These are phyloP conservation scores for Hyperopisus bebe DNA, from an alignment of 2,113 vertebrate genomes.

Conservation along the genomic window DNA sequence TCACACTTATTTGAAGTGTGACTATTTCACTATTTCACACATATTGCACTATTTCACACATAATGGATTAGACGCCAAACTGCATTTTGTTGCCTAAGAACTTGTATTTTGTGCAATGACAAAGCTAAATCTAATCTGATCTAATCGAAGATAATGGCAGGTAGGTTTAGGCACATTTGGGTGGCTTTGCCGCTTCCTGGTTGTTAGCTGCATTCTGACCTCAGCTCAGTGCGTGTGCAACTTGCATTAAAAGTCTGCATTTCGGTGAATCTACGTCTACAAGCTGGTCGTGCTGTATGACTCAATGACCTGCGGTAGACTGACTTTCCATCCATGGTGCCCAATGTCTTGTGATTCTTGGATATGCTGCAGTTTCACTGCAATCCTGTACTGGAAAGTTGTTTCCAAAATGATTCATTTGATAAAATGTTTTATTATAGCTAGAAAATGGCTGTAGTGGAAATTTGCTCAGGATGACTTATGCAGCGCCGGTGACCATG, in stretches of 20 bases:
- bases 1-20: no score
- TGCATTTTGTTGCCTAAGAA: no score
- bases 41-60: no score
- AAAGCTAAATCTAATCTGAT: neutral
- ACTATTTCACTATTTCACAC: no score
- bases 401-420: neutral
- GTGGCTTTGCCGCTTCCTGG: neutral
- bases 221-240: neutral
- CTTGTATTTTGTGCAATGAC: no score
- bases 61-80: no score
- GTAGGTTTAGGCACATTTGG: neutral
- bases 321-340: neutral
- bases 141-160: neutral
- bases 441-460: neutral
- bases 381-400: neutral
- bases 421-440: neutral
- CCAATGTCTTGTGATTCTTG: neutral
- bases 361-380: neutral
- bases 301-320: neutral
- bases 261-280: neutral
- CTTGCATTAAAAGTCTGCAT: neutral
- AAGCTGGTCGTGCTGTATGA: neutral
- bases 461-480: neutral
- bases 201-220: neutral
- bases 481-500: neutral